phyloP scores from a whole-genome alignment of 2,797 vertebrate species.

The Acrossocheilus fasciatus region DNA sequence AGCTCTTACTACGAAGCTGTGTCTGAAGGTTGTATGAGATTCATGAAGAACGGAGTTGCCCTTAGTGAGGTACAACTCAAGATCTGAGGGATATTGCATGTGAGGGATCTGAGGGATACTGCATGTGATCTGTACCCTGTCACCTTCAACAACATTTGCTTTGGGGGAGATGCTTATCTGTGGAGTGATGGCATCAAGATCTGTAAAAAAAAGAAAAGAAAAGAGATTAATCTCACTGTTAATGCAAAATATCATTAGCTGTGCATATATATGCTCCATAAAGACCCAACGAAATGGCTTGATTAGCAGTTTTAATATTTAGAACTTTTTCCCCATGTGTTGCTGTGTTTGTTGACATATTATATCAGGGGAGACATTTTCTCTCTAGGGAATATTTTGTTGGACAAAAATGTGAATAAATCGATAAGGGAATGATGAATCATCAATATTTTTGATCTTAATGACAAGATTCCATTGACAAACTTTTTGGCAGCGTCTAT shows the following conservation, averaged over 20 bases:
- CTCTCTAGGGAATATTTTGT: not conserved
- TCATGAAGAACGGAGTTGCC: constrained; percentile 60
- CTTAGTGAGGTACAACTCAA: constrained; percentile 70
- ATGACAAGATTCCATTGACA: not conserved
- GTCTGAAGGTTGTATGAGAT: not conserved
- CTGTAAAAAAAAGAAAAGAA: constrained; percentile 63
- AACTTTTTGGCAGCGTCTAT: not conserved
- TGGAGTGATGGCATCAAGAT: constrained; percentile 62
- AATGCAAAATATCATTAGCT: constrained; percentile 1
- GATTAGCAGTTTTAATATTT: not conserved
- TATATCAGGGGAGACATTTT: not conserved
- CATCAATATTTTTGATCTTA: not conserved
- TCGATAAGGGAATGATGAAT: not conserved
- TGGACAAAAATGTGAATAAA: not conserved
- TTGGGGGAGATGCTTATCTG: constrained; percentile 67
- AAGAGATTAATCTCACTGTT: constrained; percentile 28
- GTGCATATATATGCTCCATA: not conserved
- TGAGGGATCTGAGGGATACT: not conserved
- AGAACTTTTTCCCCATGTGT: not conserved
- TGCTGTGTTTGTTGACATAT: not conserved
- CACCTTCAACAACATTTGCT: constrained; percentile 66
- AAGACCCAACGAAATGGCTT: not conserved
- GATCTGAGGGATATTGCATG: constrained; percentile 39
- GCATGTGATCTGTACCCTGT: constrained; percentile 68
- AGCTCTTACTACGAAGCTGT: constrained; percentile 47